Conservation (phyloP, 1,140 invertebrate species). For the Danaus melanippus region DNA sequence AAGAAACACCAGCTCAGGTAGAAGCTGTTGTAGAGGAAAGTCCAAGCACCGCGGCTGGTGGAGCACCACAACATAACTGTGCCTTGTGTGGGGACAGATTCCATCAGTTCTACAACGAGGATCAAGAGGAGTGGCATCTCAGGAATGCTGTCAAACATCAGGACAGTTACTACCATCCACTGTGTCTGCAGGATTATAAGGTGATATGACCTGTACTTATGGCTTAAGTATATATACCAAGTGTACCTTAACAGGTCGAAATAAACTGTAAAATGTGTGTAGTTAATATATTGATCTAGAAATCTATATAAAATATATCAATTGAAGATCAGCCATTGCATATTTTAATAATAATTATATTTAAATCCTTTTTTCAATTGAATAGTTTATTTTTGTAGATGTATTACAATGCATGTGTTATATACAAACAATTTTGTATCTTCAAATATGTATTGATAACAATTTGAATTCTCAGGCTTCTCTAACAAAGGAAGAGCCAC, state of each 20-base stretch:
- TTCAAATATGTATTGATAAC: neutral
- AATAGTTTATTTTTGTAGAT: too few species aligned
- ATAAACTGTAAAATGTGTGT: too few species aligned
- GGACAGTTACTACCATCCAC: slow-evolving; percentile 88
- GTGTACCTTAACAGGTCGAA: too few species aligned
- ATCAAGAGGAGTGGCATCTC: slow-evolving; percentile 96
- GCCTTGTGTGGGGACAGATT: slow-evolving; percentile 93
- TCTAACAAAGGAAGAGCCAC: slow-evolving; percentile 55
- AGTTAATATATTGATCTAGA: too few species aligned
- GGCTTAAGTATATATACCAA: neutral
- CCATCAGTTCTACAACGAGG: slow-evolving; percentile 95
- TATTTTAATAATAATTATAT: too few species aligned
- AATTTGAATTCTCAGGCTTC: slow-evolving; percentile 34
- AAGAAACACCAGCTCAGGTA: slow-evolving; percentile 24
- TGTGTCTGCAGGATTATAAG: slow-evolving; percentile 92
- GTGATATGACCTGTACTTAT: slow-evolving; percentile 62
- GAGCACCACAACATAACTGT: slow-evolving; percentile 77
- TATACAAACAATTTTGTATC: neutral
- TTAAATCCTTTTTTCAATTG: too few species aligned
- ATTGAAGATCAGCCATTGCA: too few species aligned
- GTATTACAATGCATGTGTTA: neutral
- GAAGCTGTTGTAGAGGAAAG: slow-evolving; percentile 54
- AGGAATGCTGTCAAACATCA: slow-evolving; percentile 85
- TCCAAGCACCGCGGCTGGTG: slow-evolving; percentile 75
- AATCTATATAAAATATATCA: too few species aligned